phyloP scores from a whole-genome alignment of 2,888 invertebrate genomes.

The Escarpia spicata region DNA sequence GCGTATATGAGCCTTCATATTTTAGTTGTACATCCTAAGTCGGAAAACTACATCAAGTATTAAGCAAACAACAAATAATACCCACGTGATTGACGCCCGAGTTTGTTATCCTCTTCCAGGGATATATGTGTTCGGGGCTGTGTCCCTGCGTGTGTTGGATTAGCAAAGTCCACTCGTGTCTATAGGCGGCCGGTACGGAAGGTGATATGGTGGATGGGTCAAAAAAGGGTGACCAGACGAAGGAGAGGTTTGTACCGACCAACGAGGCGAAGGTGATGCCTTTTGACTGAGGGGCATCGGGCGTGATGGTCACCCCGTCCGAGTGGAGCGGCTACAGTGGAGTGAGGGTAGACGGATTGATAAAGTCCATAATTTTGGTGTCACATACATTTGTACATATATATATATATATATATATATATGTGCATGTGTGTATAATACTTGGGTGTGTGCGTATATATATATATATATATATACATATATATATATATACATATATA shows the following conservation, averaged over 20 bases:
- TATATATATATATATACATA: neutral
- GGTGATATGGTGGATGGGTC: neutral
- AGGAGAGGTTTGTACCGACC: slow-evolving; percentile 8
- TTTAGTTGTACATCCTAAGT: neutral
- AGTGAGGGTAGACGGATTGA: neutral
- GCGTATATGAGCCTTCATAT: neutral
- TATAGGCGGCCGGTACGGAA: neutral
- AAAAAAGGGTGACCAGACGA: neutral
- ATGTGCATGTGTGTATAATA: neutral
- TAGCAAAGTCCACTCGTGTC: neutral
- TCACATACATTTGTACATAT: neutral
- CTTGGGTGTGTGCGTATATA: no score
- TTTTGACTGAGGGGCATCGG: neutral
- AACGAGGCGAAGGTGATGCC: neutral
- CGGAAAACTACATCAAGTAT: neutral
- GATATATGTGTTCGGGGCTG: neutral
- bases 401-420: neutral
- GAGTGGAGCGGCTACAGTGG: slow-evolving; percentile 7
- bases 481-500: neutral
- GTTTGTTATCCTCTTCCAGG: neutral
- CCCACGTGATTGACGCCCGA: neutral
- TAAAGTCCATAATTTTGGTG: neutral
- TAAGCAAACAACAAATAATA: neutral
- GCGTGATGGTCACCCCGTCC: slow-evolving; percentile 22
- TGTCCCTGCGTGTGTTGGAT: neutral